Conservation (phyloP, 35 echinoderm and acorn worm species). For the Ophioderma brevispina region DNA sequence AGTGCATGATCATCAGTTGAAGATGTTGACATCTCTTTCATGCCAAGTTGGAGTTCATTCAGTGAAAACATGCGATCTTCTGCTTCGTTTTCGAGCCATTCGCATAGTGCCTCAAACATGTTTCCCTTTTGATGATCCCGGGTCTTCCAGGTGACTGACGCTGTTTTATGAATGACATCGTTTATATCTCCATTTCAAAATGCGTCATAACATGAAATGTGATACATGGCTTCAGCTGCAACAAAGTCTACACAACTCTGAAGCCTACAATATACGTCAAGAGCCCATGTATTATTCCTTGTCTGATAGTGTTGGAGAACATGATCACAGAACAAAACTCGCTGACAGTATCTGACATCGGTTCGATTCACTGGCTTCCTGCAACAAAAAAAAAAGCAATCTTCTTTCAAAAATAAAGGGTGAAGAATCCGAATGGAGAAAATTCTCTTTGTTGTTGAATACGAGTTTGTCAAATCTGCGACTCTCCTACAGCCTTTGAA, state of each 20-base stretch:
- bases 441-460: too few relatives aligned
- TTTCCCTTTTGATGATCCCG: neutral
- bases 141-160: neutral
- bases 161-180: neutral
- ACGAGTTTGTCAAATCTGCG: too few relatives aligned
- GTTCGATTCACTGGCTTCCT: too few relatives aligned
- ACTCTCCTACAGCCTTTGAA: too few relatives aligned
- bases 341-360: too few relatives aligned
- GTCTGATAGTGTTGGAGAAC: too few relatives aligned
- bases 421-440: too few relatives aligned
- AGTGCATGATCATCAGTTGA: neutral
- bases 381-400: too few relatives aligned
- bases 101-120: neutral
- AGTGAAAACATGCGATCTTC: neutral
- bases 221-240: neutral
- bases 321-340: too few relatives aligned
- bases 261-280: neutral
- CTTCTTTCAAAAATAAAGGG: too few relatives aligned
- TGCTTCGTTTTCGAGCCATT: neutral
- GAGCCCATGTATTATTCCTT: neutral
- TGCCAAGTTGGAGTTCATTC: neutral
- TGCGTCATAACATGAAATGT: neutral
- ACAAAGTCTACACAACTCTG: neutral
- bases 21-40: neutral
- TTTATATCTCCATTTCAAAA: neutral